Percentiles rank a stretch among this genome's conserved stretches.
These are phyloP conservation scores for Sturnira hondurensis DNA, from an alignment of 2,113 vertebrate genomes.

Conservation along the genomic window DNA sequence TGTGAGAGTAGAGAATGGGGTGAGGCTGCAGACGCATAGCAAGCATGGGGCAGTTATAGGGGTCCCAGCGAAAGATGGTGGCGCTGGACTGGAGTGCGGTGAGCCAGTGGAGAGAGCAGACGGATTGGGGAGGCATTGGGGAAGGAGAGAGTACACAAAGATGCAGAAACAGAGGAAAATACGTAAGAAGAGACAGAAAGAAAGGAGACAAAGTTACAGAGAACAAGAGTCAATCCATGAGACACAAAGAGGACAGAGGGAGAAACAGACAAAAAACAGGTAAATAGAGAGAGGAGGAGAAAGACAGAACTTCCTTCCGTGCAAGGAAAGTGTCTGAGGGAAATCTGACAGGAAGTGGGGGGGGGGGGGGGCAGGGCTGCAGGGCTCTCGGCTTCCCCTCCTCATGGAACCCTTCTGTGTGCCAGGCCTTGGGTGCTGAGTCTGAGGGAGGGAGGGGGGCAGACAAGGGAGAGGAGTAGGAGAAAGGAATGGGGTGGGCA, in stretches of 20 bases:
- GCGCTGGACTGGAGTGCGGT: background rate
- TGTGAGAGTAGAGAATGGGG: background rate
- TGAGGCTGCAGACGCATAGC: background rate
- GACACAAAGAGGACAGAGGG: background rate
- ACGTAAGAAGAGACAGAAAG: background rate
- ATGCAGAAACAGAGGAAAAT: background rate
- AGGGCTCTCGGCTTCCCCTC: background rate
- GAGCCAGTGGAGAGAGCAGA: background rate
- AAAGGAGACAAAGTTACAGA: background rate
- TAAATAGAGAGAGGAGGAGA: background rate
- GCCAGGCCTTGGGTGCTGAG: background rate
- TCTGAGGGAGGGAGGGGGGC: background rate
- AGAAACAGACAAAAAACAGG: background rate
- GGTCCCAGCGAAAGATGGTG: background rate
- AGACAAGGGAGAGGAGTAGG: background rate
- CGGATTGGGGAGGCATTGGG: background rate
- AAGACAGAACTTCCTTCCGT: background rate
- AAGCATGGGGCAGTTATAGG: background rate
- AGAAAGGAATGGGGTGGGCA: fast-evolving
- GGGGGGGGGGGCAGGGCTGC: background rate
- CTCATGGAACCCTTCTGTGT: background rate
- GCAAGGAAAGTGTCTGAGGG: background rate
- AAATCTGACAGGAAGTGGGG: fast-evolving
- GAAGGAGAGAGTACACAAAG: background rate
- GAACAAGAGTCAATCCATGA: background rate